Evolutionary conservation across 2,888 invertebrate genomes (phyloP), one percentile per base, ranked within the genome.

Genomic region (Standfussiana lucernea): DNA sequence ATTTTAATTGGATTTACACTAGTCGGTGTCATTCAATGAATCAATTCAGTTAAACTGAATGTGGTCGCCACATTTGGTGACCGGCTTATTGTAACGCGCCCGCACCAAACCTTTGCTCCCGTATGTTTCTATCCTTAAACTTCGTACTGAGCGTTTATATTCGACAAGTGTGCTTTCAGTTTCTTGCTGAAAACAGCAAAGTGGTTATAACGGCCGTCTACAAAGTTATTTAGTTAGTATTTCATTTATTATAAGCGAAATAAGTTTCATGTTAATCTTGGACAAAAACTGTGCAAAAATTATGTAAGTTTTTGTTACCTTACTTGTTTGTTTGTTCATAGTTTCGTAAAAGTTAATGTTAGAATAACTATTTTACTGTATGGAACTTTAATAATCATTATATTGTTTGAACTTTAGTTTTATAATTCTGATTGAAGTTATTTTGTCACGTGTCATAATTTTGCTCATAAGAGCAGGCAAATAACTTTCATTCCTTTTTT

Each of bases 141-240:
- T 88, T 88, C 76, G 78, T 79, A 80, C 86, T 64, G 86, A 87
- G 79, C 87, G 86, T 92, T 93, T 92, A 91, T 93, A 92, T 93
- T 92, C 92, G 88, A 89, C 90, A 92, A 92, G 92, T 90, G 89
- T 89, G 89, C 89, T 86, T 89, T 86, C 84, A 91, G 92, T 91
- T 91, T 91, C 92, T 92, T 91, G 87, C 88, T 90, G 87, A 86
- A 86, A 90, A 87, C 75, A 81, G 86, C 77, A 81, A 87, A 88
- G 85, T 89, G 87, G 86, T 86, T 83, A 87, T 86, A 89, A 88
- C 85, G 85, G 86, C 83, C 85, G 84, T 87, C 86, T 82, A 83
- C 77, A 85, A 88, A 88, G 82, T 89, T 90, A 83, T 89, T 89
- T 81, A 62, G 70, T 81, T 75, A 80, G 70, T 76, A 84, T 85